Evolutionary conservation across 2,113 vertebrate species (phyloP).

Genomic region (Nyctibius bracteatus): DNA sequence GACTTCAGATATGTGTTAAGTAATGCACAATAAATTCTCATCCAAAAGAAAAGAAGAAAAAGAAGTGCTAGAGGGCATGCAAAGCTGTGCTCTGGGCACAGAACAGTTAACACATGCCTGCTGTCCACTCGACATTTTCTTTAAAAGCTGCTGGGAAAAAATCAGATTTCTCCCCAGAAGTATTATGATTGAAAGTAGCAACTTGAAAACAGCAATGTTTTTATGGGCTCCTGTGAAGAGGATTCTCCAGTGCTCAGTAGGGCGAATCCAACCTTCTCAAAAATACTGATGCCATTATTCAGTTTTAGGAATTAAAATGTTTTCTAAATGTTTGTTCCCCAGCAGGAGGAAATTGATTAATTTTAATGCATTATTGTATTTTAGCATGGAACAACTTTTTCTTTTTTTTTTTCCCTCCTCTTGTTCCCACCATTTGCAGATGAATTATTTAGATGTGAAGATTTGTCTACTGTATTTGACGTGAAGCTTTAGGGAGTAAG

Average conservation of each 20-base stretch:
- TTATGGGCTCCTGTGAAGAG: slow-evolving; percentile 22
- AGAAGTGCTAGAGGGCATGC: not conserved
- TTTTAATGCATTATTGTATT: slow-evolving; percentile 61
- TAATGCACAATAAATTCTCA: not conserved
- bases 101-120: not conserved
- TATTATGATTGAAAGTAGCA: not conserved
- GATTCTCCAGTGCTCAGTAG: slow-evolving; percentile 30
- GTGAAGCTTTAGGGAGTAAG: not conserved
- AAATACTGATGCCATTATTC: slow-evolving; percentile 36
- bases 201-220: slow-evolving; percentile 20
- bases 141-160: slow-evolving; percentile 17
- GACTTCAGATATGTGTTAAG: not conserved
- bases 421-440: slow-evolving; percentile 12
- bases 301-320: slow-evolving; percentile 46
- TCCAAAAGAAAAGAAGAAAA: not conserved
- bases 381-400: slow-evolving; percentile 1
- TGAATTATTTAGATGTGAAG: slow-evolving; percentile 53
- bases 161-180: not conserved
- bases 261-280: slow-evolving; percentile 4
- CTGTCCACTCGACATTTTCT: not conserved
- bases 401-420: not conserved
- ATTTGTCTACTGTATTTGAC: slow-evolving; percentile 30
- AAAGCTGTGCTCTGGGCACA: not conserved
- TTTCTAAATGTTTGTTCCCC: slow-evolving; percentile 48
- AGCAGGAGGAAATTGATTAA: slow-evolving; percentile 50